Percentiles rank a stretch among this genome's conserved stretches.
Conservation (phyloP, 2,797 vertebrate species). For the Craterocephalus amniculus region DNA sequence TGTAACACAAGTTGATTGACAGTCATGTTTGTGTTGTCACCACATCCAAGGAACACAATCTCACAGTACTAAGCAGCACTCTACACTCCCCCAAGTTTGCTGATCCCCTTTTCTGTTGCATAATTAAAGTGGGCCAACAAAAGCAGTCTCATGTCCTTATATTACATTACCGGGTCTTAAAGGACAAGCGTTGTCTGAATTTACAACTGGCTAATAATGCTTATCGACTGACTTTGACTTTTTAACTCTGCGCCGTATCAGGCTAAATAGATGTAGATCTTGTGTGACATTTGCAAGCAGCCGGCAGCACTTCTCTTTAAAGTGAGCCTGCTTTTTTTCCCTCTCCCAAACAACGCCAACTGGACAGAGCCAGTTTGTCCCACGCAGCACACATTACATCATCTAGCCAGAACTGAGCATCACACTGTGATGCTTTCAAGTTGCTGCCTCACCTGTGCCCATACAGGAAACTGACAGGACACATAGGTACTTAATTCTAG, state of each 20-base stretch:
- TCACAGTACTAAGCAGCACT: conserved; percentile 66
- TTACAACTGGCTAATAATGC: conserved; percentile 66
- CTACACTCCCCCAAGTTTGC: conserved; percentile 54
- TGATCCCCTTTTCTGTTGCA: conserved; percentile 73
- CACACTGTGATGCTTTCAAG: conserved; percentile 46
- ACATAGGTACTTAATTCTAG: not conserved
- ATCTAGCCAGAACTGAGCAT: conserved; percentile 52
- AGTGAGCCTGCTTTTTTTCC: conserved; percentile 17
- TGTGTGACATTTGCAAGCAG: conserved; percentile 47
- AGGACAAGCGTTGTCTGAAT: conserved; percentile 64
- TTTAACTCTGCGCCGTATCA: conserved; percentile 27
- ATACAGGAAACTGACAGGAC: conserved; percentile 11
- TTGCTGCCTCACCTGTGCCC: conserved; percentile 19
- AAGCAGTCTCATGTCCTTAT: conserved; percentile 60
- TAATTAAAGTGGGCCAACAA: conserved; percentile 78
- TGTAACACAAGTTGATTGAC: conserved; percentile 25
- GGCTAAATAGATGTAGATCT: conserved; percentile 16
- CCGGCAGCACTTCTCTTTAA: conserved; percentile 37
- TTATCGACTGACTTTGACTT: conserved; percentile 56
- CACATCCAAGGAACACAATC: conserved; percentile 58
- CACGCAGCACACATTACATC: conserved; percentile 63
- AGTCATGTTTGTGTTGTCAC: conserved; percentile 50
- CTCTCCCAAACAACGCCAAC: conserved; percentile 38
- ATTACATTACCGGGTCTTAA: conserved; percentile 73
- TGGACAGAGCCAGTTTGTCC: conserved; percentile 64